A percentile compares a stretch with the other conserved stretches of the same genome.
Conservation (phyloP, 2,888 invertebrate genomes). For the Eupithecia subumbrata region DNA sequence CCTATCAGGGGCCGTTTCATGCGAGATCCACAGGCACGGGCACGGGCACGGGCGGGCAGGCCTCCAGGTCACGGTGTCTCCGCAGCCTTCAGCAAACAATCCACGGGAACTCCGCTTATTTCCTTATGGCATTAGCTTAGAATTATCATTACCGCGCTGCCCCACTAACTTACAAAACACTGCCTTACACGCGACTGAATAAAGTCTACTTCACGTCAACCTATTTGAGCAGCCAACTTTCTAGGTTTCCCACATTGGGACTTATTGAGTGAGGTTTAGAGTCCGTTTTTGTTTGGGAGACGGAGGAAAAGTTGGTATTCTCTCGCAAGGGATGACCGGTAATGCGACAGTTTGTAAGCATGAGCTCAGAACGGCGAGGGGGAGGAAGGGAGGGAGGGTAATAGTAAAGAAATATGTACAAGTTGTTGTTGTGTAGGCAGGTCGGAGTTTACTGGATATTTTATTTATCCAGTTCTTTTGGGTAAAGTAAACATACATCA, state of each 20-base stretch:
- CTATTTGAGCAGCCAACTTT: conserved; percentile 48
- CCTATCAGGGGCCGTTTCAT: neutral
- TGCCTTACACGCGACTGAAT: conserved; percentile 52
- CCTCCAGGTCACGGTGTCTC: conserved; percentile 42
- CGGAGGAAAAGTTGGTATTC: conserved; percentile 53
- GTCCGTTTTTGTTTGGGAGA: conserved; percentile 56
- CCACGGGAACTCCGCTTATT: conserved; percentile 66
- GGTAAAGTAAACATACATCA: conserved; percentile 47
- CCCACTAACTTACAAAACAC: conserved; percentile 53
- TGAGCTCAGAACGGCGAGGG: conserved; percentile 72
- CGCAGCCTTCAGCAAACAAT: conserved; percentile 58
- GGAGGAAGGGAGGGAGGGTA: conserved; percentile 55
- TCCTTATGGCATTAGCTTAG: conserved; percentile 77
- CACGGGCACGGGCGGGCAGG: neutral
- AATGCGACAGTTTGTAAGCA: conserved; percentile 84
- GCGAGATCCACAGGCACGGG: neutral
- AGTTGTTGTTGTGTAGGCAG: conserved; percentile 67
- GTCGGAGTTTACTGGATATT: conserved; percentile 66
- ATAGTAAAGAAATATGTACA: conserved; percentile 78
- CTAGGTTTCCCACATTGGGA: conserved; percentile 46
- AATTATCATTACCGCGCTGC: conserved; percentile 71
- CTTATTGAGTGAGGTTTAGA: conserved; percentile 53
- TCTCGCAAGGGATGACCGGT: conserved; percentile 74
- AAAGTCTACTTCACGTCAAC: conserved; percentile 59
- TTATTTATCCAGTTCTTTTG: conserved; percentile 63